phyloP scores from a whole-genome alignment of 37 sponge, comb jelly and placozoan genomes.

The Chondrilla cf. caribensis region DNA sequence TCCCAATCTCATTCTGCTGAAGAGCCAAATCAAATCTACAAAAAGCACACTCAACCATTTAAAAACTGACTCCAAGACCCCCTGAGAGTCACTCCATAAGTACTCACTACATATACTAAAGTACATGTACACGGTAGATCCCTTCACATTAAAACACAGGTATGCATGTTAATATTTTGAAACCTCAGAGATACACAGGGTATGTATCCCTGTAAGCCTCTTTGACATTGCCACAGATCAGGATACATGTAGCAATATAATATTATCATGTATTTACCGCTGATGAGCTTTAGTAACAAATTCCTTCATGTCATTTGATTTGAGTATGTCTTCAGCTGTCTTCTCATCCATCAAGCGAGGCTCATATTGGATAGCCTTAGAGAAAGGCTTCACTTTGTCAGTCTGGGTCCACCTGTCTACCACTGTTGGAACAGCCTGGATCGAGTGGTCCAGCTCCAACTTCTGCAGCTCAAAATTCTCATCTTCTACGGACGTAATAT shows the following conservation, averaged over 20 bases:
- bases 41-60: no score
- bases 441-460: slow-evolving; percentile 67
- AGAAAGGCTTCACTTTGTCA: slow-evolving; percentile 52
- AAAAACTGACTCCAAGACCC: no score
- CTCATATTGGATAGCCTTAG: slow-evolving; percentile 80
- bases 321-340: slow-evolving; percentile 32
- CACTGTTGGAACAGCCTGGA: slow-evolving; percentile 65
- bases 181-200: no score
- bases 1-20: slow-evolving; percentile 94
- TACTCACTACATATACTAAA: no score
- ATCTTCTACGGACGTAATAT: slow-evolving; percentile 60
- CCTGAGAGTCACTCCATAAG: no score
- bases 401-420: slow-evolving; percentile 59
- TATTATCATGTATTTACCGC: no score
- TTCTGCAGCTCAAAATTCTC: slow-evolving; percentile 55
- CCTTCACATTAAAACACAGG: no score
- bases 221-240: no score
- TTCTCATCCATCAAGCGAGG: slow-evolving; percentile 49
- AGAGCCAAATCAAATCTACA: slow-evolving; percentile 73
- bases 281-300: slow-evolving; percentile 55
- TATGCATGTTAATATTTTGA: no score
- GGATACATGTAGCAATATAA: no score
- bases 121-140: no score
- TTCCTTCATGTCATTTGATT: slow-evolving; percentile 41
- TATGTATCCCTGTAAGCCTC: no score